Percentiles rank a stretch among this genome's conserved stretches.
phyloP scores from a whole-genome alignment of 1,140 invertebrate genomes.

The Drosophila triauraria region DNA sequence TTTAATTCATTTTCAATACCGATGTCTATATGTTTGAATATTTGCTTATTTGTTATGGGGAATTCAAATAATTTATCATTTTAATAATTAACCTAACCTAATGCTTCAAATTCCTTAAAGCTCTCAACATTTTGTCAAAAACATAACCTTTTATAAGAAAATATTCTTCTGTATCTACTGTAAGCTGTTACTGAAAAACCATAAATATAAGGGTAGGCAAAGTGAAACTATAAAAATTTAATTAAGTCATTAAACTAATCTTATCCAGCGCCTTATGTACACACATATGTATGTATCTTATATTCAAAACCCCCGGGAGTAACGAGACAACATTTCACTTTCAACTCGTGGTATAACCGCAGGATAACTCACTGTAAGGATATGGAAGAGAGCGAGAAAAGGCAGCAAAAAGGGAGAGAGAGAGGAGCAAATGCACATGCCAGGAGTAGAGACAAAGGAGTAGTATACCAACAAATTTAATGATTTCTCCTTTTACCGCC shows the following conservation, averaged over 20 bases:
- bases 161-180: neutral
- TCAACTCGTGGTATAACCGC: neutral
- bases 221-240: neutral
- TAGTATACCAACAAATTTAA: conserved; percentile 84
- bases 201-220: neutral
- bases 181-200: neutral
- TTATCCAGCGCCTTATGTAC: neutral
- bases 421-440: conserved; percentile 29
- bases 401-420: conserved; percentile 3
- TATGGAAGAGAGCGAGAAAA: conserved; percentile 8
- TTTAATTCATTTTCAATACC: too few species aligned
- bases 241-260: conserved; percentile 4
- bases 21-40: too few species aligned
- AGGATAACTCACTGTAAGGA: conserved; percentile 9
- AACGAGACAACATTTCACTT: neutral
- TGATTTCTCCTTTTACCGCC: conserved; percentile 64
- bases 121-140: neutral
- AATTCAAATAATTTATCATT: too few species aligned
- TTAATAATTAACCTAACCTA: neutral
- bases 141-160: too few species aligned
- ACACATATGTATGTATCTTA: too few species aligned
- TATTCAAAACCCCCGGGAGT: neutral
- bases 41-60: too few species aligned
- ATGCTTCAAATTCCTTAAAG: neutral
- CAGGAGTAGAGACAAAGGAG: conserved; percentile 56